Evolutionary conservation across 2,888 invertebrate species (phyloP), one percentile per base, ranked within the genome.

Genomic region (Leptarthrus brevirostris): DNA sequence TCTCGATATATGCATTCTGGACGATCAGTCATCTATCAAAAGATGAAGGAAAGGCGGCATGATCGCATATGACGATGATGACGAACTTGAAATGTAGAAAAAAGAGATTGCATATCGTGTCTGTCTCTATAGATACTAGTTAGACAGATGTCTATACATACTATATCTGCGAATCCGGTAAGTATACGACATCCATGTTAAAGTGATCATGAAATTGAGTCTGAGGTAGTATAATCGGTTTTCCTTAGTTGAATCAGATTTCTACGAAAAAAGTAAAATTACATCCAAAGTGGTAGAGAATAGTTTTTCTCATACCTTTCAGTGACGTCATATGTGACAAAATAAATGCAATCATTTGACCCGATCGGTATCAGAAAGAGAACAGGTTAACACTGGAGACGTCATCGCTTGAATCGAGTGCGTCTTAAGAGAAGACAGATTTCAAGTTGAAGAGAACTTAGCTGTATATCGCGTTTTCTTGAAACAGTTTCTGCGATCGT

Each of bases 41-140:
- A 44, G 44, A 44, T 64, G 64, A 64, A 64, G 64, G 64, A 64
- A 64, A 64, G 47, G 44, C 64, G 64, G 64, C 64, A 44, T 64
- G 64, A 64, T 40, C 64, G 64, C 64, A 24, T 10, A 24, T 64
- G 64, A 64, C 64, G 64, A 64, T 47, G 47, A 64, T 47, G 64
- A 64, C 40, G 40, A 49, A 36, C 58, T 58, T 58, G 34, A 58
- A 58, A 58, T 36, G 36, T 36, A 34, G 58, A 58, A 58, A 58
- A 40, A 36, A 36, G 26, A 56, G 58, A 58, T 58, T 34, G 18
- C 58, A 26, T 36, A 26, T 20, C 58, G 34, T 56, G 16, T 36
- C 34, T 36, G n/a, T 40, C 6, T n/a, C 40, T 40, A n/a, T n/a
- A n/a, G n/a, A n/a, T n/a, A n/a, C n/a, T n/a, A n/a, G n/a, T n/a